Conservation (phyloP, 1,140 invertebrate species). For the Drosophila punjabiensis region DNA sequence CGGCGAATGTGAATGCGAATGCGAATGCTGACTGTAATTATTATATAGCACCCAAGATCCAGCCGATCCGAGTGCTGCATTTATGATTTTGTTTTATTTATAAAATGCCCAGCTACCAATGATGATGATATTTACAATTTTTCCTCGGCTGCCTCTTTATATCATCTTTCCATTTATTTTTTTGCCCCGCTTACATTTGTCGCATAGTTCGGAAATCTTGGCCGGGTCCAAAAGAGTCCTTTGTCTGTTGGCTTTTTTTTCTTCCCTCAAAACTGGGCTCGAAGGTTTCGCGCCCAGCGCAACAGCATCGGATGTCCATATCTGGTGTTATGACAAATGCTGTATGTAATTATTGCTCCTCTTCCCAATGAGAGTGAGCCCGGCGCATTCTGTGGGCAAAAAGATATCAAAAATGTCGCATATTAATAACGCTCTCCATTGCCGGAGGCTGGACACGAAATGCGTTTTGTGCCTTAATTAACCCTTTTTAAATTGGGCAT, state of each 20-base stretch:
- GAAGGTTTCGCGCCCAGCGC: constrained; percentile 57
- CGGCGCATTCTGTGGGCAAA: constrained; percentile 60
- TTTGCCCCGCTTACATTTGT: constrained; percentile 67
- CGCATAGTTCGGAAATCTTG: constrained; percentile 67
- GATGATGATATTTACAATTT: constrained; percentile 82
- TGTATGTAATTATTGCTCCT: constrained; percentile 82
- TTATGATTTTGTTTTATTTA: constrained; percentile 85
- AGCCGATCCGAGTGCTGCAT: constrained; percentile 51
- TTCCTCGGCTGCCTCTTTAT: constrained; percentile 32
- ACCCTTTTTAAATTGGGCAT: constrained; percentile 85
- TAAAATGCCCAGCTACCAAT: constrained; percentile 68
- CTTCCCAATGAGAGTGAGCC: constrained; percentile 48
- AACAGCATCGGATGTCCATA: constrained; percentile 76
- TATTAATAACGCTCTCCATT: constrained; percentile 77
- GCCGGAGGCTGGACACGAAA: constrained; percentile 47
- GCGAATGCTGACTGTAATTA: constrained; percentile 63
- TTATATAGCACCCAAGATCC: constrained; percentile 66
- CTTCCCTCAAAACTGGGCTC: constrained; percentile 20
- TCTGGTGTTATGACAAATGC: constrained; percentile 85
- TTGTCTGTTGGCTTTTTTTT: constrained; percentile 15
- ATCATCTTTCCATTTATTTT: constrained; percentile 42
- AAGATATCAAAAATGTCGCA: constrained; percentile 83
- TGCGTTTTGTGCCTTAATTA: constrained; percentile 83
- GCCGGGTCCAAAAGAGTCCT: constrained; percentile 23
- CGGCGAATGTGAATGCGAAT: constrained; percentile 17